These are phyloP conservation scores for Malurus splendens DNA, from an alignment of 2,797 vertebrate genomes.

Conservation along the genomic window DNA sequence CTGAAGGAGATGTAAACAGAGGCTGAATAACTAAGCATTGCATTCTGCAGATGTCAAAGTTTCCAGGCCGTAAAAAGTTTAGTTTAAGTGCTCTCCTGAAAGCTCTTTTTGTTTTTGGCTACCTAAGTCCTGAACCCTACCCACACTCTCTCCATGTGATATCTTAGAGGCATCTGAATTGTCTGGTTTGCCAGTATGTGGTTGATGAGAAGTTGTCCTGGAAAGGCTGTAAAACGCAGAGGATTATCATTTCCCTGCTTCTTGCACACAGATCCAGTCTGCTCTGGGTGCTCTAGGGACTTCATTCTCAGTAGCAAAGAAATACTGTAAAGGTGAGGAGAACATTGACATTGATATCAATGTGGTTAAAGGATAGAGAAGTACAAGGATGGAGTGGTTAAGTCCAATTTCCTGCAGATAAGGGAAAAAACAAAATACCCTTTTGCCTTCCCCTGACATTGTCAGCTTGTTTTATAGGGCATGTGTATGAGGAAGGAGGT, in stretches of 20 bases:
- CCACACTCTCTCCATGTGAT: neutral
- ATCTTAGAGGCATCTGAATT: neutral
- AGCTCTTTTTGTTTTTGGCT: conserved; percentile 8
- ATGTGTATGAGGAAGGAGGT: neutral
- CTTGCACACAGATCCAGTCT: neutral
- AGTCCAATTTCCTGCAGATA: neutral
- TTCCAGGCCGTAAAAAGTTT: conserved; percentile 55
- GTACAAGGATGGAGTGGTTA: neutral
- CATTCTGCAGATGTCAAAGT: conserved; percentile 62
- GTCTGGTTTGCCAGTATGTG: neutral
- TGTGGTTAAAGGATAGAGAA: neutral
- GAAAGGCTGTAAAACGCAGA: neutral
- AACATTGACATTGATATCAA: rapidly evolving
- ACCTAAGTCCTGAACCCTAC: neutral
- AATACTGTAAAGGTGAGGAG: neutral
- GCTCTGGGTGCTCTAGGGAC: neutral
- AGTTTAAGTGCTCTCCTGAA: conserved; percentile 13
- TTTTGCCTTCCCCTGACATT: neutral
- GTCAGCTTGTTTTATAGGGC: neutral
- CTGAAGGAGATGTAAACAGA: conserved; percentile 64
- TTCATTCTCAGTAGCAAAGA: neutral
- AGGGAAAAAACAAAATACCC: neutral
- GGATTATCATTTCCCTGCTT: neutral
- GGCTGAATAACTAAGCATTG: conserved; percentile 61
- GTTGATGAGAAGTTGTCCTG: neutral